A percentile compares a stretch with the other conserved stretches of the same genome.
These are phyloP conservation scores for Eutrigla gurnardus DNA, from an alignment of 2,797 vertebrate genomes.

Conservation along the genomic window DNA sequence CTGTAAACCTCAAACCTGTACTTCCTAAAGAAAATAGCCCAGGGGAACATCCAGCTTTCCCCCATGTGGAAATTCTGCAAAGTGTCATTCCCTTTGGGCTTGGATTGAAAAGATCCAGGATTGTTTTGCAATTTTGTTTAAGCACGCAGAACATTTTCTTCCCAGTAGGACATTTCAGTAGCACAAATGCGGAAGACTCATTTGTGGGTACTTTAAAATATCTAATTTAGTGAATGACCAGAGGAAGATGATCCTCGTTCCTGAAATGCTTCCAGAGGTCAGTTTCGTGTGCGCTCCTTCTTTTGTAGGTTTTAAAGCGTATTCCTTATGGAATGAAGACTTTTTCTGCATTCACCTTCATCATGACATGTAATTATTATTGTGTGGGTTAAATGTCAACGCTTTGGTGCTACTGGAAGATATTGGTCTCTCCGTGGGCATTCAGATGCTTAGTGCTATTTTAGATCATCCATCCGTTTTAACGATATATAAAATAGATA, in stretches of 20 bases:
- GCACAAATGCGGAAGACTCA: not conserved
- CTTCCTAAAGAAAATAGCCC: slow-evolving; percentile 48
- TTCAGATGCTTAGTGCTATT: too few species aligned
- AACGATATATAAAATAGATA: too few species aligned
- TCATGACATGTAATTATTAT: too few species aligned
- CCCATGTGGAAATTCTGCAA: slow-evolving; percentile 32
- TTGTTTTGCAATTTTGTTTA: slow-evolving; percentile 70
- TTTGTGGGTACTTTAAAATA: not conserved
- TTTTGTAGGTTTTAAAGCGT: not conserved
- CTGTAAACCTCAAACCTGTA: slow-evolving; percentile 58
- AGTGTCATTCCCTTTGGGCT: slow-evolving; percentile 23
- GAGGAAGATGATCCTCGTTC: not conserved
- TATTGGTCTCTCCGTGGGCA: too few species aligned
- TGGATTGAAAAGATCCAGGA: slow-evolving; percentile 21
- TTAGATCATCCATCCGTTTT: too few species aligned
- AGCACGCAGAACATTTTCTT: slow-evolving; percentile 58
- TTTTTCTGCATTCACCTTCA: too few species aligned
- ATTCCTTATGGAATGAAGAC: not conserved
- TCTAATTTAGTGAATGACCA: slow-evolving; percentile 2
- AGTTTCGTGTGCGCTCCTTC: not conserved
- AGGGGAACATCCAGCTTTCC: slow-evolving; percentile 41
- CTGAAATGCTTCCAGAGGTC: not conserved
- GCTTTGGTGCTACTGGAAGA: too few species aligned
- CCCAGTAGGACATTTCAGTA: slow-evolving; percentile 39
- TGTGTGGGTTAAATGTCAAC: too few species aligned